These are phyloP conservation scores for Halcyon badia DNA, from an alignment of 2,797 vertebrate genomes.

Conservation along the genomic window DNA sequence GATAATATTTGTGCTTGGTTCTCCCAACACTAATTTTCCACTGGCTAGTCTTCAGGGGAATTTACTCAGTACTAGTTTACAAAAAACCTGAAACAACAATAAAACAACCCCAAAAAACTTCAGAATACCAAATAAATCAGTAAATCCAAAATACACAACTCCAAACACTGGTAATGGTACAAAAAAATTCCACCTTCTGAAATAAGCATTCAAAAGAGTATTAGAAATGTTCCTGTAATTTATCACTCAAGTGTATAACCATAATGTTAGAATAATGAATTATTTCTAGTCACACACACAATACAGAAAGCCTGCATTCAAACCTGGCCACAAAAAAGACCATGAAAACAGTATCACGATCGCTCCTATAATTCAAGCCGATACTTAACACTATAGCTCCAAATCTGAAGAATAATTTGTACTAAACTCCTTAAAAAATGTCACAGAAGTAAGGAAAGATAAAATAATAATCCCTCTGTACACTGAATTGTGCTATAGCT, in stretches of 20 bases:
- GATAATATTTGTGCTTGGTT: background rate
- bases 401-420: background rate
- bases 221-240: background rate
- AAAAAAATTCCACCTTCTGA: background rate
- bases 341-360: background rate
- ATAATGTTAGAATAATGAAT: background rate
- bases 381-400: background rate
- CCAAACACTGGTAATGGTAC: background rate
- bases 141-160: background rate
- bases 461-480: slow-evolving; percentile 56
- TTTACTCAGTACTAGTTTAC: background rate
- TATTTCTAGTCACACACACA: background rate
- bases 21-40: background rate
- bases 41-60: background rate
- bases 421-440: background rate
- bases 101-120: no score
- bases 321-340: background rate
- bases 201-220: background rate
- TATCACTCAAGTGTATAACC: background rate
- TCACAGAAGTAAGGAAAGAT: background rate
- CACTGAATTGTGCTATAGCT: slow-evolving; percentile 49
- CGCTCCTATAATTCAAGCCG: background rate
- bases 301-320: background rate
- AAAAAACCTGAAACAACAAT: background rate
- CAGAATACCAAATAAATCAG: background rate